Percentiles rank a stretch among this genome's conserved stretches.
Evolutionary conservation across 2,113 vertebrate genomes (phyloP).

Genomic region (Physeter macrocephalus): DNA sequence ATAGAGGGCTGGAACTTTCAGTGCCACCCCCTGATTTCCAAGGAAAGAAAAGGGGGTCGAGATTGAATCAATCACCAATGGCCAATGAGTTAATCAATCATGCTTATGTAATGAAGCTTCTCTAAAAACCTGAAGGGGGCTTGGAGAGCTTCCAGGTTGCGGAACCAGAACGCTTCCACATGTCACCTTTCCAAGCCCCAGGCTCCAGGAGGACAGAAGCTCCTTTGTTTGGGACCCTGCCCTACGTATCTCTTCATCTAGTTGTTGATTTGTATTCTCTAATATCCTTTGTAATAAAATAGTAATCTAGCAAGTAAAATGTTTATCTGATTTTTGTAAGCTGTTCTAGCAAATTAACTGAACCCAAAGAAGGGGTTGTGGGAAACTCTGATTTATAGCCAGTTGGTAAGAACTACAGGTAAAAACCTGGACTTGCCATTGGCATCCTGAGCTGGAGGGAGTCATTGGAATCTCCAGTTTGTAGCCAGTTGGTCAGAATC

Average conservation of each 20-base stretch:
- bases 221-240: neutral
- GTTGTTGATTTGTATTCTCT: neutral
- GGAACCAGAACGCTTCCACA: neutral
- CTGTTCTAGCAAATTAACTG: neutral
- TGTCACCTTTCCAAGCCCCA: neutral
- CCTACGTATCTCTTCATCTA: neutral
- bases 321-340: neutral
- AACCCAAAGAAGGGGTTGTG: too few species aligned
- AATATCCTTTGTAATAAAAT: neutral
- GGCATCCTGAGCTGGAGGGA: neutral
- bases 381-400: neutral
- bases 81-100: neutral
- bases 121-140: neutral
- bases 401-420: neutral
- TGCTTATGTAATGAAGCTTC: neutral
- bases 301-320: neutral
- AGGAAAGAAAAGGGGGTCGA: neutral
- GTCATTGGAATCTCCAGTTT: neutral
- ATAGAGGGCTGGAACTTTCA: neutral
- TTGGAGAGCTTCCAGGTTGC: neutral
- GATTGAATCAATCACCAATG: neutral
- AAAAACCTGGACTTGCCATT: neutral
- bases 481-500: neutral
- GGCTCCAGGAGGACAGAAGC: neutral
- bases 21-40: neutral